Percentiles rank a stretch among this genome's conserved stretches.
phyloP scores from a whole-genome alignment of 2,113 vertebrate genomes.

The Nasalis larvatus region DNA sequence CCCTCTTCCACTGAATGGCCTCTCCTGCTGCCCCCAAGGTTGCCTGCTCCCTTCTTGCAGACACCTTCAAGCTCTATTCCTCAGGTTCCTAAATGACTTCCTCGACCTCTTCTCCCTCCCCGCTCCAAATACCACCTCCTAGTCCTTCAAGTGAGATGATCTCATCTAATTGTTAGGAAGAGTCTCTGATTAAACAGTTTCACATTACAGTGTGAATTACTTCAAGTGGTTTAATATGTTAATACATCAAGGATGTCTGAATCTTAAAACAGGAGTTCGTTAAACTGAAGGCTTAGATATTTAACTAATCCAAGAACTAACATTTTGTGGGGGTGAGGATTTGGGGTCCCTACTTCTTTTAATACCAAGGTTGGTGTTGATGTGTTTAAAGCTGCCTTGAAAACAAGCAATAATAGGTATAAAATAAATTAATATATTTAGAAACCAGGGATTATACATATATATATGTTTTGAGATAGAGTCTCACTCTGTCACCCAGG shows the following conservation, averaged over 20 bases:
- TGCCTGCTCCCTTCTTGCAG: neutral
- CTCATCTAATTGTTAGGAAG: constrained; percentile 45
- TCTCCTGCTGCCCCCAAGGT: neutral
- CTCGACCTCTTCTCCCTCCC: neutral
- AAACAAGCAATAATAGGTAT: neutral
- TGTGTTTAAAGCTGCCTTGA: neutral
- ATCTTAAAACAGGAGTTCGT: constrained; percentile 32
- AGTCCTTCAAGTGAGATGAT: neutral
- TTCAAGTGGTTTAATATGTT: constrained; percentile 10
- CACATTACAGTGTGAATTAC: neutral
- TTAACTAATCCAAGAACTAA: neutral
- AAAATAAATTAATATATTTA: neutral
- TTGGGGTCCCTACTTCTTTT: neutral
- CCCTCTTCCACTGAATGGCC: neutral
- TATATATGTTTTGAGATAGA: no score
- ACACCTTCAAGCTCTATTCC: neutral
- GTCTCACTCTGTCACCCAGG: no score
- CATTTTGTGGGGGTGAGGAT: neutral
- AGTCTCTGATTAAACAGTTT: constrained; percentile 29
- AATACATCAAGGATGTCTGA: constrained; percentile 16
- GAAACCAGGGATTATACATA: neutral
- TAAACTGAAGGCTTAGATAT: neutral
- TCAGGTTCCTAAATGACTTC: neutral
- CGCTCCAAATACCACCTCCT: neutral
- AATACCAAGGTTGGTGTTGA: neutral